Evolutionary conservation across 2,888 invertebrate species (phyloP).

Genomic region (Ichneumon xanthorius): DNA sequence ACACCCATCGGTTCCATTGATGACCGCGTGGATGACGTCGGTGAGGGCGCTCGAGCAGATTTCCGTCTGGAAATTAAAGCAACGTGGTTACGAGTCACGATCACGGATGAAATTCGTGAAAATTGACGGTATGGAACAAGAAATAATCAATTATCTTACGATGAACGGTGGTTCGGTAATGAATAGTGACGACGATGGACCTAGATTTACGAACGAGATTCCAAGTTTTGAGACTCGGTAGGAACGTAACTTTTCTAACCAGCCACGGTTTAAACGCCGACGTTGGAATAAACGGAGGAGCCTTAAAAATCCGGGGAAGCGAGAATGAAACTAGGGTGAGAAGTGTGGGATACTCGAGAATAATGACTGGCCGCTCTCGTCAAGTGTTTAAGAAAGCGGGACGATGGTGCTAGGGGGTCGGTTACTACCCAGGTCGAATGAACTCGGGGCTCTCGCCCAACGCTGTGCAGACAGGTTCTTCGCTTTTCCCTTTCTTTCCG

Average conservation of each 20-base stretch:
- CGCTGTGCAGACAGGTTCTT: conserved; percentile 45
- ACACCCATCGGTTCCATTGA: conserved; percentile 97
- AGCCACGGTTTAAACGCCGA: conserved; percentile 21
- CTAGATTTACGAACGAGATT: neutral
- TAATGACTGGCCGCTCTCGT: conserved; percentile 75
- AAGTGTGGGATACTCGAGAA: conserved; percentile 72
- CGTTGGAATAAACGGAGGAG: conserved; percentile 40
- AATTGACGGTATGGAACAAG: neutral
- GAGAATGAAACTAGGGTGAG: conserved; percentile 57
- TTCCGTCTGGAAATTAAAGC: conserved; percentile 91
- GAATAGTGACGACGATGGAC: neutral
- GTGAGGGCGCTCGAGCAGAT: conserved; percentile 96
- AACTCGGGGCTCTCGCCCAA: conserved; percentile 69
- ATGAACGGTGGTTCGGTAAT: neutral
- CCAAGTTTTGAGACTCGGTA: neutral
- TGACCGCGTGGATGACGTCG: conserved; percentile 97
- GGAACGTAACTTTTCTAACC: conserved; percentile 1
- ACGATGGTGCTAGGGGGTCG: conserved; percentile 48
- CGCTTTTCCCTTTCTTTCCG: conserved; percentile 42
- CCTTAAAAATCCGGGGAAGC: conserved; percentile 35
- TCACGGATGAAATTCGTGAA: conserved; percentile 7
- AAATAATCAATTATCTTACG: neutral
- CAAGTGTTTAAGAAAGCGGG: conserved; percentile 78
- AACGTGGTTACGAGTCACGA: conserved; percentile 14
- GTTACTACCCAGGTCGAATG: conserved; percentile 74